phyloP scores from a whole-genome alignment of 2,113 vertebrate species.

The Erinaceus europaeus region DNA sequence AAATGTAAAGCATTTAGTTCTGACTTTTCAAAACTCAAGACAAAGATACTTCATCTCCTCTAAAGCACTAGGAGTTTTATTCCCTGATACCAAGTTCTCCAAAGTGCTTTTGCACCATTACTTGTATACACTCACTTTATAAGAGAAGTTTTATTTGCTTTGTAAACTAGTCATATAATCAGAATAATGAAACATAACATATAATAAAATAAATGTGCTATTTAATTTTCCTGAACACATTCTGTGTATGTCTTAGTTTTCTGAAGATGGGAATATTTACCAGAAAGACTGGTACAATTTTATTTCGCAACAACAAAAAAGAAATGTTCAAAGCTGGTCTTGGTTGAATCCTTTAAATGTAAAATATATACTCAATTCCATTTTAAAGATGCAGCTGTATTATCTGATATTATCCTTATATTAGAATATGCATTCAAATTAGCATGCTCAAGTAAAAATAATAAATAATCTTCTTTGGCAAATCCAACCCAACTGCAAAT shows the following conservation, averaged over 20 bases:
- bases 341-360: conserved; percentile 22
- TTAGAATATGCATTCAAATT: conserved; percentile 13
- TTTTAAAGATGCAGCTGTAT: background rate
- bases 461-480: background rate
- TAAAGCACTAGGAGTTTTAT: conserved; percentile 36
- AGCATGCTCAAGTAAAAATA: background rate
- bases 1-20: conserved; percentile 62
- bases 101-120: background rate
- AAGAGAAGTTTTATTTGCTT: conserved; percentile 44
- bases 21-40: conserved; percentile 51
- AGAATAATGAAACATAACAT: conserved; percentile 57
- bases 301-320: conserved; percentile 50
- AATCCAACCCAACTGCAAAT: conserved; percentile 35
- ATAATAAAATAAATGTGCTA: conserved; percentile 45
- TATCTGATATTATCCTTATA: background rate
- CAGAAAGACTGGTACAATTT: conserved; percentile 29
- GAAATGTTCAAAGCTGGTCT: conserved; percentile 44
- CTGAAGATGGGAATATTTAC: conserved; percentile 49
- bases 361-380: conserved; percentile 4
- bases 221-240: conserved; percentile 59
- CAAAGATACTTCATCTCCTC: conserved; percentile 45
- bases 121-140: background rate
- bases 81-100: background rate
- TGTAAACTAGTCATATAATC: conserved; percentile 26
- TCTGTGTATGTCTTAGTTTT: conserved; percentile 16